Conservation (phyloP, 2,888 invertebrate species). For the Pachliopta kotzebuea region DNA sequence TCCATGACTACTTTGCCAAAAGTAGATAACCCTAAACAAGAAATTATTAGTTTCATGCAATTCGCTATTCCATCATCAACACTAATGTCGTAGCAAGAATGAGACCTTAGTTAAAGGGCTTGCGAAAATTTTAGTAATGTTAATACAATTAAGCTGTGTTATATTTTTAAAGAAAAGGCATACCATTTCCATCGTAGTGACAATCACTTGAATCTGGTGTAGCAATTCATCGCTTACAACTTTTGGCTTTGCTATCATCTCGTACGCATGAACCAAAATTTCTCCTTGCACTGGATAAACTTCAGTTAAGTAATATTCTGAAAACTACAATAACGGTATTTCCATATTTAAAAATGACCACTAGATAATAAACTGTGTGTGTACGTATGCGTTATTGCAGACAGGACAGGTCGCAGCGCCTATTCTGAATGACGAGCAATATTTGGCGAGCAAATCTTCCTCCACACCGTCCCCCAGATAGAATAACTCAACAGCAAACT, state of each 20-base stretch:
- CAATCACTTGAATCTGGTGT: constrained; percentile 11
- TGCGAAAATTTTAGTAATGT: not conserved
- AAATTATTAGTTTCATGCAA: too few relatives aligned
- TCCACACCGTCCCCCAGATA: too few relatives aligned
- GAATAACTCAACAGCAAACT: too few relatives aligned
- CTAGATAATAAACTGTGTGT: not conserved
- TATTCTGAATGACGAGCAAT: too few relatives aligned
- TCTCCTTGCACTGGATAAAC: constrained; percentile 23
- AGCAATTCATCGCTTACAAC: constrained; percentile 13
- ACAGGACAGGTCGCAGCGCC: too few relatives aligned
- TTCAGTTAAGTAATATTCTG: constrained; percentile 16
- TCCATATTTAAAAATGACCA: not conserved
- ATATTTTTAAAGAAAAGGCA: not conserved
- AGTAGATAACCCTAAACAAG: too few relatives aligned
- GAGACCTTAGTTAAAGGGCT: too few relatives aligned
- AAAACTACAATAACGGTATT: constrained; percentile 10
- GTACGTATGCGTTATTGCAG: not conserved
- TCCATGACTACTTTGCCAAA: too few relatives aligned
- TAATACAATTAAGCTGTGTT: not conserved
- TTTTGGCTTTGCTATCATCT: constrained; percentile 1
- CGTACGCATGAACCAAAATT: constrained; percentile 17
- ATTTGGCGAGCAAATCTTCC: too few relatives aligned
- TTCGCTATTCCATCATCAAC: too few relatives aligned
- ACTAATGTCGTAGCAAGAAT: too few relatives aligned
- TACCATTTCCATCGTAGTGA: constrained; percentile 20